Percentiles rank a stretch among this genome's conserved stretches.
phyloP scores from a whole-genome alignment of 2,797 vertebrate genomes.

The Falco naumanni region DNA sequence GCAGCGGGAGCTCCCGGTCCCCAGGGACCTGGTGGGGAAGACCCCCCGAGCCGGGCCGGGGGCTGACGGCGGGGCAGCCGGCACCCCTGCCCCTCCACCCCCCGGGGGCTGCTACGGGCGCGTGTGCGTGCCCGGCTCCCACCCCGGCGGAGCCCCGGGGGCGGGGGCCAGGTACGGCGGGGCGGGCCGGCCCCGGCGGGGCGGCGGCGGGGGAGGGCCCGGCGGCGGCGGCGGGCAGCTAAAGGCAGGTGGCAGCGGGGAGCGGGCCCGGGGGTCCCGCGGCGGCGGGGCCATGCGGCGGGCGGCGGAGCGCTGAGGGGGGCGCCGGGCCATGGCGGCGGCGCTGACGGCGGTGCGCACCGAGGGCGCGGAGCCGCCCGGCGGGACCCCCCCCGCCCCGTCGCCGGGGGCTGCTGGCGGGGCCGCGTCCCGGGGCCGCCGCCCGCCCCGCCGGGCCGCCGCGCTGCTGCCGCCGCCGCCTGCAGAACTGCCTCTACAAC shows the following conservation, averaged over 20 bases:
- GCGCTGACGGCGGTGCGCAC: constrained; percentile 89
- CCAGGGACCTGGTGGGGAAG: too few relatives aligned
- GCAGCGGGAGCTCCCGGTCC: neutral
- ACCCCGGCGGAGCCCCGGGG: neutral
- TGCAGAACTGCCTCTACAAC: constrained; percentile 95
- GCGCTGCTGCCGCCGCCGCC: constrained; percentile 87
- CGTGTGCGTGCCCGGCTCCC: too few relatives aligned
- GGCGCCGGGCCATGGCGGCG: constrained; percentile 80
- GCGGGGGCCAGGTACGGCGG: neutral
- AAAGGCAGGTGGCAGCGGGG: neutral
- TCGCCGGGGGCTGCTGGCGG: constrained; percentile 84
- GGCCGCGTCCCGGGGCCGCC: constrained; percentile 79
- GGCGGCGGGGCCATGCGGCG: neutral
- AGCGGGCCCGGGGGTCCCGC: neutral
- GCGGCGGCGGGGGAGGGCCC: neutral
- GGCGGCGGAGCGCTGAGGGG: constrained; percentile 74
- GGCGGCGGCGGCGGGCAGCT: neutral
- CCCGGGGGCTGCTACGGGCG: too few relatives aligned
- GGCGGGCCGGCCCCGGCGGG: neutral
- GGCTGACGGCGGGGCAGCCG: neutral
- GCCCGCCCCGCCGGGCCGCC: constrained; percentile 83
- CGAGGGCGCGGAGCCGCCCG: constrained; percentile 84
- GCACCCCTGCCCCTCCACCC: neutral
- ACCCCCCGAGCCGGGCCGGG: fast-evolving
- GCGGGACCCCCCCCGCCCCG: constrained; percentile 76